A percentile compares a stretch with the other conserved stretches of the same genome.
phyloP scores from a whole-genome alignment of 2,888 invertebrate genomes.

The Leptogaster cylindrica region DNA sequence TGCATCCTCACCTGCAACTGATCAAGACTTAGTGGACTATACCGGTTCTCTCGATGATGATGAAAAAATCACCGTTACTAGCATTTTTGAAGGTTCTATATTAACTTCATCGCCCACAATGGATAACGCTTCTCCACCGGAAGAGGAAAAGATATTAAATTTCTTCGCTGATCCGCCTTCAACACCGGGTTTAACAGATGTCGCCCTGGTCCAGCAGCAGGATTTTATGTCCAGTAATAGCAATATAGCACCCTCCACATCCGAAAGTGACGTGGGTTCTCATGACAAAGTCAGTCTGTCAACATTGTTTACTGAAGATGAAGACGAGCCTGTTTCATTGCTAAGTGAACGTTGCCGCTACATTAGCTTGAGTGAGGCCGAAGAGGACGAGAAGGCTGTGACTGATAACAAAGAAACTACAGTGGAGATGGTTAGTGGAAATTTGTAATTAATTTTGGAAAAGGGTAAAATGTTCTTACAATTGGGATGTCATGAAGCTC shows the following conservation, averaged over 20 bases:
- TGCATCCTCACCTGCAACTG: too few species aligned
- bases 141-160: too few species aligned
- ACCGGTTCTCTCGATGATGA: constrained; percentile 50
- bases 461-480: neutral
- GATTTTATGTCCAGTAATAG: constrained; percentile 51
- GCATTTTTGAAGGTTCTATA: too few species aligned
- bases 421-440: constrained; percentile 20
- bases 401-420: constrained; percentile 5
- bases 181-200: too few species aligned
- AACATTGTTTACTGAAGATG: too few species aligned
- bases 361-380: constrained; percentile 59
- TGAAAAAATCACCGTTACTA: constrained; percentile 54
- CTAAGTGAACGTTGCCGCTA: constrained; percentile 56
- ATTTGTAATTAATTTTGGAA: neutral
- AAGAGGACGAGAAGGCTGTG: constrained; percentile 51
- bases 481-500: constrained; percentile 27
- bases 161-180: too few species aligned
- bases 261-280: too few species aligned
- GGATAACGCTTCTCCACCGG: too few species aligned
- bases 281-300: too few species aligned
- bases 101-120: too few species aligned
- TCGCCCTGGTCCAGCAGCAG: too few species aligned
- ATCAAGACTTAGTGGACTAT: constrained; percentile 27
- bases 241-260: constrained; percentile 55
- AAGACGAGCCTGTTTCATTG: constrained; percentile 56